Evolutionary conservation across 2,797 vertebrate species (phyloP), one percentile per base, ranked within the genome.

Genomic region (Chanos chanos): DNA sequence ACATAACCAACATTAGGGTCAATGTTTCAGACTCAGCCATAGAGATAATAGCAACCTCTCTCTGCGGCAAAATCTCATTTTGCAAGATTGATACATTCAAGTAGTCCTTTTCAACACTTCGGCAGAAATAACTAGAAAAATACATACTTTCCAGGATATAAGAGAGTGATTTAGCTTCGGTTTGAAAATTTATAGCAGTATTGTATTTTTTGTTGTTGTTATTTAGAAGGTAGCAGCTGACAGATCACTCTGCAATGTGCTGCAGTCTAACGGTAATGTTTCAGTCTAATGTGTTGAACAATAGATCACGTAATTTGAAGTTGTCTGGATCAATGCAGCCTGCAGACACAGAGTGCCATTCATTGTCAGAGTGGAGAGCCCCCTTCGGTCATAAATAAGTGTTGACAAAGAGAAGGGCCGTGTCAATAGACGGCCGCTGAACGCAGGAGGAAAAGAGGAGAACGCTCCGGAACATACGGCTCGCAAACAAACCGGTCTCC

Each of bases 381-480:
- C 54, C 58, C 61, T 51, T 37, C 28, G 45, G 64, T 66, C 28
- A 10, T 49, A 69, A 61, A 71, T 67, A 64, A 10, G 16, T 6
- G 31, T 49, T 49, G 10, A 31, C 56, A 34, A 33, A 44, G 22
- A 52, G 41, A 27, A 39, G 5, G 45, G 13, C 27, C 9, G 12
- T 34, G 27, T 34, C 52, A 51, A 58, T 48, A 15, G 41, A 21
- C 44, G 31, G 45, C 45, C 48, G 44, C 13, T 24, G 57, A 39
- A 51, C 56, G 44, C 24, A 12, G 25, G 7, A 34, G 51, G 9
- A 50, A 39, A 16, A 18, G 18, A n/a, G 12, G 5, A 1, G 2
- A 39, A 25, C 16, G 22, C 39, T 51, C 18, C 10, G 2, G 8
- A 52, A 31, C 49, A 34, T 40, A 59, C 55, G 51, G 43, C 16